Evolutionary conservation across 2,888 invertebrate species (phyloP), one percentile per base, ranked within the genome.

Genomic region (Psylliodes chrysocephalus): DNA sequence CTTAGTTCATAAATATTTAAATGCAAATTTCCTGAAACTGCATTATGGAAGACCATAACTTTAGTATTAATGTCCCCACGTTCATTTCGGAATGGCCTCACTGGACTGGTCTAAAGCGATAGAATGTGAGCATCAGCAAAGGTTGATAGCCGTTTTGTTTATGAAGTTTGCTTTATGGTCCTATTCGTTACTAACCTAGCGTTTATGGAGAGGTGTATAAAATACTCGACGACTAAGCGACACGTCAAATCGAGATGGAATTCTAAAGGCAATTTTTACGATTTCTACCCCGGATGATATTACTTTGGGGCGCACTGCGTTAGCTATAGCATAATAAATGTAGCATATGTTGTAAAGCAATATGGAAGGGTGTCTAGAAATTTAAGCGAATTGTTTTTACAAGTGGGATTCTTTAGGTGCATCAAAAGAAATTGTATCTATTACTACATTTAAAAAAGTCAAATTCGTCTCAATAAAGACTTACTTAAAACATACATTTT

Each of bases 101-200:
- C 6, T 1, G n/a, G 42, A 42, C 42, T 18, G 42, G 42, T 18
- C 42, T 42, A 18, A 2, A 28, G 15, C 49, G 49, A 49, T 49
- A 30, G 49, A 28, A 49, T 30, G 49, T 49, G 30, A 28, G 12
- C 49, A 30, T 42, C 42, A 42, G 42, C 42, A 42, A 42, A 18
- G 28, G 49, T 28, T 49, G 57, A 47, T 35, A 49, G 49, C 49
- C 49, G 49, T 57, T 57, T 57, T 57, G 57, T 57, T 57, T 57
- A 57, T 57, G 57, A 57, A 57, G 57, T 49, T 44, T 38, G 49
- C 57, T 57, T 57, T 57, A 57, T 49, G 47, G 17, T 38, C 22
- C 38, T 25, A 49, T 57, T 60, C 42, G 52, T 52, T 30, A 30
- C 60, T 60, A 40, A 52, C 51, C 42, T 44, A 14, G 51, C 42